Conservation (phyloP, 2,888 invertebrate species). For the Cheilosia soror region DNA sequence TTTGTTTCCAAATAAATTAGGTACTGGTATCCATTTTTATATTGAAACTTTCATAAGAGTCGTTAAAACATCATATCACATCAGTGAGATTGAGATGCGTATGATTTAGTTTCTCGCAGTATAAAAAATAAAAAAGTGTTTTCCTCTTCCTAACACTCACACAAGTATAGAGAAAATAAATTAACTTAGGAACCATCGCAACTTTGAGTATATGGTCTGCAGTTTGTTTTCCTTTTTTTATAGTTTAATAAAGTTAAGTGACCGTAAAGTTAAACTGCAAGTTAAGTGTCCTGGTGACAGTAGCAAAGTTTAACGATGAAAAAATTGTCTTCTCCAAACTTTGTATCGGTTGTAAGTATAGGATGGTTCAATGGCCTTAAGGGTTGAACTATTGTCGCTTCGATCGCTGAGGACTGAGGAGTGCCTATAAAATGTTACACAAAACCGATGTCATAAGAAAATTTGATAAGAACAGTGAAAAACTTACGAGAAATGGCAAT, state of each 20-base stretch:
- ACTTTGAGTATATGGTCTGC: conserved; percentile 22
- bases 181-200: neutral
- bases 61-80: conserved; percentile 46
- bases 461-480: conserved; percentile 31
- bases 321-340: conserved; percentile 8
- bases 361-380: conserved; percentile 4
- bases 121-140: neutral
- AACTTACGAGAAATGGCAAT: neutral
- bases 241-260: conserved; percentile 61
- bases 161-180: conserved; percentile 22
- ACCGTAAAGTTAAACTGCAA: conserved; percentile 64
- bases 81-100: conserved; percentile 4
- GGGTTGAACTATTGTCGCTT: conserved; percentile 27
- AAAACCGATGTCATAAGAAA: conserved; percentile 11
- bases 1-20: neutral
- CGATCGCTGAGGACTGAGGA: conserved; percentile 6
- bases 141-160: neutral
- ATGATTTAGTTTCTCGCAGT: conserved; percentile 13
- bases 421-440: neutral
- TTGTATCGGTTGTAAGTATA: neutral
- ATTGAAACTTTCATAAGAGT: conserved; percentile 44
- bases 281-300: conserved; percentile 47
- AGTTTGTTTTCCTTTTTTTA: conserved; percentile 26
- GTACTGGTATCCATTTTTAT: conserved; percentile 25
- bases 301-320: conserved; percentile 24